These are phyloP conservation scores for Chymomyza costata DNA, from an alignment of 1,140 invertebrate species.

Conservation along the genomic window DNA sequence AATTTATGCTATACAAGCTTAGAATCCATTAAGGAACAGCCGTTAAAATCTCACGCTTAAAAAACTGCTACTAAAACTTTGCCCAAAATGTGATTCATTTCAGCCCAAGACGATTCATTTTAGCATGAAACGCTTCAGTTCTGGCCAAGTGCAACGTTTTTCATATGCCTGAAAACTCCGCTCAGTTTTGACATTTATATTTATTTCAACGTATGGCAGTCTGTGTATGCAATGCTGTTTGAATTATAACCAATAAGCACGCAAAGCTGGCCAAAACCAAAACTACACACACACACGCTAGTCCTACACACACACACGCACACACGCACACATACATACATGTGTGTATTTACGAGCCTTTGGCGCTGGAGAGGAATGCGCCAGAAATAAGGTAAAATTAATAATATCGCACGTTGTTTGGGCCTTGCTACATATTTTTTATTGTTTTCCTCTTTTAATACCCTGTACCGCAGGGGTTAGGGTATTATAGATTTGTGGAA, in stretches of 20 bases:
- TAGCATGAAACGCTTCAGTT: no score
- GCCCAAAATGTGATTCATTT: conserved; percentile 50
- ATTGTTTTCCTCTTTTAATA: conserved; percentile 8
- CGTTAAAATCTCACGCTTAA: no score
- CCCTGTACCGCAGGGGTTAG: no score
- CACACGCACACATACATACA: no score
- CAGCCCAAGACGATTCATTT: no score
- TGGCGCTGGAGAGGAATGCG: conserved; percentile 39
- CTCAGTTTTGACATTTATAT: conserved; percentile 73
- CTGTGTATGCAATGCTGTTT: conserved; percentile 52
- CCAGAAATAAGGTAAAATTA: conserved; percentile 49
- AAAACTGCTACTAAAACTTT: no score
- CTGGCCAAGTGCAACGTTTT: conserved; percentile 39
- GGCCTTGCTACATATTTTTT: conserved; percentile 31
- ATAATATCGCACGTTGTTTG: conserved; percentile 50
- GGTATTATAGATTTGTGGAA: no score
- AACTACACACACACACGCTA: conserved; percentile 24
- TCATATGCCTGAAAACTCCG: conserved; percentile 51
- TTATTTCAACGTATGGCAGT: conserved; percentile 65
- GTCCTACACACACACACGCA: conserved; percentile 2
- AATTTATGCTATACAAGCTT: no score
- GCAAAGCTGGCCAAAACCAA: conserved; percentile 61
- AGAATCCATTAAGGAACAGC: no score
- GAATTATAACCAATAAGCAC: conserved; percentile 69
- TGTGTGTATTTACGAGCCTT: conserved; percentile 47